Conservation (phyloP, 2,888 invertebrate species). For the Lasioglossum pauxillum region DNA sequence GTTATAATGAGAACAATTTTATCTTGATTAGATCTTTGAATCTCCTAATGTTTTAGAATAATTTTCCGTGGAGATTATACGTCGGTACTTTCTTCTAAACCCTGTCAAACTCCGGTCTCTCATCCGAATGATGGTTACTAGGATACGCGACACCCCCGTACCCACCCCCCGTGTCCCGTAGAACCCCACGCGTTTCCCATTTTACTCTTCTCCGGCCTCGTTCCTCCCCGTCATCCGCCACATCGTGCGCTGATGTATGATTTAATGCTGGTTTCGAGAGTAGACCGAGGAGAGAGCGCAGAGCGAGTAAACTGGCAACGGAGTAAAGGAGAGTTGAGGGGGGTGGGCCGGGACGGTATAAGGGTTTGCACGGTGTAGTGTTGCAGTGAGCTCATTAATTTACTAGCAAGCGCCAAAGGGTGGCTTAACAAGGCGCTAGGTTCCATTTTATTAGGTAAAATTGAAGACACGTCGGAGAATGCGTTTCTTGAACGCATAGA, state of each 20-base stretch:
- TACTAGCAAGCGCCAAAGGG: slow-evolving; percentile 81
- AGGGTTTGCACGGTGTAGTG: slow-evolving; percentile 81
- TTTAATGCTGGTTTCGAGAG: slow-evolving; percentile 81
- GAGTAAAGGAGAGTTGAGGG: slow-evolving; percentile 49
- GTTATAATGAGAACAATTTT: too few species aligned
- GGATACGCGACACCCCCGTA: slow-evolving; percentile 74
- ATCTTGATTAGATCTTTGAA: too few species aligned
- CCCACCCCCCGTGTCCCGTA: slow-evolving; percentile 34
- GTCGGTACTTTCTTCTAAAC: slow-evolving; percentile 47
- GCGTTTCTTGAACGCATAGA: slow-evolving; percentile 57
- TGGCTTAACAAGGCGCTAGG: slow-evolving; percentile 81
- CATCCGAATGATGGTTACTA: slow-evolving; percentile 74
- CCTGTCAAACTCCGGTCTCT: slow-evolving; percentile 67
- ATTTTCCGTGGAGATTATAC: slow-evolving; percentile 39
- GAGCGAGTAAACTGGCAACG: slow-evolving; percentile 63
- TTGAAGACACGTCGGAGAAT: slow-evolving; percentile 75
- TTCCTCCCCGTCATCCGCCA: slow-evolving; percentile 57
- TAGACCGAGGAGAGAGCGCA: slow-evolving; percentile 75
- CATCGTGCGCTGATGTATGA: slow-evolving; percentile 81
- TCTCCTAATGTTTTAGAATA: slow-evolving; percentile 33
- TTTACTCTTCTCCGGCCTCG: slow-evolving; percentile 65
- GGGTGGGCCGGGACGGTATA: slow-evolving; percentile 71
- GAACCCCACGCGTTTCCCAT: slow-evolving; percentile 59
- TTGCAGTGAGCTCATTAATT: slow-evolving; percentile 84
- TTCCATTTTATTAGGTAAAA: slow-evolving; percentile 81